A percentile compares a stretch with the other conserved stretches of the same genome.
phyloP scores from a whole-genome alignment of 2,888 invertebrate species.

The Gastrophysa polygoni region DNA sequence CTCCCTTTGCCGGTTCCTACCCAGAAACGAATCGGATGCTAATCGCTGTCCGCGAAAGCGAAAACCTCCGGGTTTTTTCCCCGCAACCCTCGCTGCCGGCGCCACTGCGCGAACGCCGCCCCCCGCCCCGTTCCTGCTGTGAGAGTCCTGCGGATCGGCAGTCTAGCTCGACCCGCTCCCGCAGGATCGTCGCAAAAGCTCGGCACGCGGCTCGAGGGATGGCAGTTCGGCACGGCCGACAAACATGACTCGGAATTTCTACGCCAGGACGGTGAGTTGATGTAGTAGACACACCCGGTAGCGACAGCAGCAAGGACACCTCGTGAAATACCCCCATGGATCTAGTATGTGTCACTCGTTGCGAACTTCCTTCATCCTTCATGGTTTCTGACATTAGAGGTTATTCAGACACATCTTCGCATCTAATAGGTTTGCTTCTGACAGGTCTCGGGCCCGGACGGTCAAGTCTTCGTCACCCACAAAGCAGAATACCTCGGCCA shows the following conservation, averaged over 20 bases:
- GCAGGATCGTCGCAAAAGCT: conserved; percentile 5
- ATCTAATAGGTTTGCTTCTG: conserved; percentile 9
- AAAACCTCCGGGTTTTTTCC: too few species aligned
- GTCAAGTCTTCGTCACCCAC: conserved; percentile 52
- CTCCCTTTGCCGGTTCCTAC: too few species aligned
- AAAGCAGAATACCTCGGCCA: conserved; percentile 59
- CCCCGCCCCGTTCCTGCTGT: conserved; percentile 37
- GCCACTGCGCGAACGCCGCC: conserved; percentile 12
- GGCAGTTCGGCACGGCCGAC: conserved; percentile 25
- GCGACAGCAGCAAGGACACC: too few species aligned
- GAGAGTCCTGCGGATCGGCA: conserved; percentile 34
- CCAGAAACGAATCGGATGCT: too few species aligned
- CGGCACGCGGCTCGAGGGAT: conserved; percentile 2
- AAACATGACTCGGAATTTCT: conserved; percentile 52
- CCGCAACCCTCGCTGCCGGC: too few species aligned
- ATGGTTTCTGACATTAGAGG: too few species aligned
- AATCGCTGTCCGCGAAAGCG: too few species aligned
- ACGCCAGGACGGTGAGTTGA: conserved; percentile 52
- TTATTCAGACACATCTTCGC: too few species aligned
- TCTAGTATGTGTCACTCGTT: too few species aligned
- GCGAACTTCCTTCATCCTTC: too few species aligned
- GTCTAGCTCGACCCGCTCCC: conserved; percentile 21
- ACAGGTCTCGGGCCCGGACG: conserved; percentile 53
- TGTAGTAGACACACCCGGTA: too few species aligned
- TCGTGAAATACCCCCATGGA: too few species aligned